Conservation (phyloP, 2,888 invertebrate genomes). For the Sturmia bella region DNA sequence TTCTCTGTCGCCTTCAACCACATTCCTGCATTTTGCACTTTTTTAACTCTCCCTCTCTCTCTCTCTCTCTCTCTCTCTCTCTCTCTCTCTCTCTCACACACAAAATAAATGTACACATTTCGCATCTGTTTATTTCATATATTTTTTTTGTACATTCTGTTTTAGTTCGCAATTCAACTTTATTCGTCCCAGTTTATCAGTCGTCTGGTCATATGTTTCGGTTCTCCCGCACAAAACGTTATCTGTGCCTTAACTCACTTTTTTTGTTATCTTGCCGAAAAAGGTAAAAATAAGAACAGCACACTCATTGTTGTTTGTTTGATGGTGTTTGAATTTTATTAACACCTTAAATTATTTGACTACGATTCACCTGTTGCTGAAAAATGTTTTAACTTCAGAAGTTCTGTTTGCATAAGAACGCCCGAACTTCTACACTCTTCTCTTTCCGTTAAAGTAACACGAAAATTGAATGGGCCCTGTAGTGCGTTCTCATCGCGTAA, state of each 20-base stretch:
- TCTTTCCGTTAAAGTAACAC: neutral
- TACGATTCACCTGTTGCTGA: constrained; percentile 45
- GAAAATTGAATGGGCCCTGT: neutral
- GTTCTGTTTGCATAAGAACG: constrained; percentile 7
- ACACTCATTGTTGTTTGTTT: constrained; percentile 31
- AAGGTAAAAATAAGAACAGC: constrained; percentile 29
- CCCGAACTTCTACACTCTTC: neutral
- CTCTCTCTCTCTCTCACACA: neutral
- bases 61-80: too few relatives aligned
- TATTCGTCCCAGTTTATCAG: constrained; percentile 17
- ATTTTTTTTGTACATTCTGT: neutral
- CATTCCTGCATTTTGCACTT: neutral
- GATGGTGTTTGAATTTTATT: constrained; percentile 40
- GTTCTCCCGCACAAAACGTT: constrained; percentile 6
- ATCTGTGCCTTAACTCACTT: constrained; percentile 8
- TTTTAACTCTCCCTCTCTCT: too few relatives aligned
- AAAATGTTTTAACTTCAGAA: constrained; percentile 5
- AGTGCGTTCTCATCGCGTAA: constrained; percentile 15
- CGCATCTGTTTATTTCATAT: constrained; percentile 2
- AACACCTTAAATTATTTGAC: constrained; percentile 57
- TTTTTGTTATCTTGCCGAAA: constrained; percentile 41
- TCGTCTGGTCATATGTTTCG: constrained; percentile 22
- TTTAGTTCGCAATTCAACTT: neutral
- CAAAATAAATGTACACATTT: neutral
- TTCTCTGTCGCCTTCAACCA: neutral